These are phyloP conservation scores for Rhagoletis zephyria DNA, from an alignment of 1,140 invertebrate species.

Conservation along the genomic window DNA sequence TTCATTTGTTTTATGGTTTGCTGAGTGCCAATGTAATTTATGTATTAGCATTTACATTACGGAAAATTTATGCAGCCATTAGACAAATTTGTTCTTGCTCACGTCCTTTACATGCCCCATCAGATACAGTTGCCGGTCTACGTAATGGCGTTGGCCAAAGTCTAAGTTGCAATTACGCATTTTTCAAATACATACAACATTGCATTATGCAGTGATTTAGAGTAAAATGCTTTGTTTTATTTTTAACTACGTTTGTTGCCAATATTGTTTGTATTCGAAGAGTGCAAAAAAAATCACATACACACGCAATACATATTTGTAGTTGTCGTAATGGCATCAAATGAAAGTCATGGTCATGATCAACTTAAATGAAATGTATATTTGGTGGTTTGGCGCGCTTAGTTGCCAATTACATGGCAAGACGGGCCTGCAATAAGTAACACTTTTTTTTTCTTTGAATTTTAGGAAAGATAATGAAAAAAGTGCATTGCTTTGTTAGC, in stretches of 20 bases:
- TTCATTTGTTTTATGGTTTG: background rate
- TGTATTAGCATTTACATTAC: background rate
- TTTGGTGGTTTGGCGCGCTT: too few species aligned
- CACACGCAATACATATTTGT: background rate
- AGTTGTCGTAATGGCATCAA: background rate
- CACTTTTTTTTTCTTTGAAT: too few species aligned
- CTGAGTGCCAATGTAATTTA: background rate
- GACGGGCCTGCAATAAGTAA: too few species aligned
- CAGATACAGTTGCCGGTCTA: background rate
- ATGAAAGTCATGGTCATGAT: background rate
- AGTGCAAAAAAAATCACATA: background rate
- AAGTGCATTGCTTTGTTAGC: background rate
- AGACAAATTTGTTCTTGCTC: background rate
- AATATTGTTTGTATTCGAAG: background rate
- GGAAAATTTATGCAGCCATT: background rate
- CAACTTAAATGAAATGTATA: background rate
- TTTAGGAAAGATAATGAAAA: background rate
- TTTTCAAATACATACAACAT: background rate
- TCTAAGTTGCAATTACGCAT: conserved; percentile 5
- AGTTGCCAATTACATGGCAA: too few species aligned
- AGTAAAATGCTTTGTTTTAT: background rate
- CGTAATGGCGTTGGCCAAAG: background rate
- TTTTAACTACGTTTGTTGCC: background rate
- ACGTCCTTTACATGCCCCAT: conserved; percentile 16
- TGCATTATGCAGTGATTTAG: background rate